Base-by-base conservation (phyloP, 2,888 invertebrate species). In the Dione juno region DNA sequence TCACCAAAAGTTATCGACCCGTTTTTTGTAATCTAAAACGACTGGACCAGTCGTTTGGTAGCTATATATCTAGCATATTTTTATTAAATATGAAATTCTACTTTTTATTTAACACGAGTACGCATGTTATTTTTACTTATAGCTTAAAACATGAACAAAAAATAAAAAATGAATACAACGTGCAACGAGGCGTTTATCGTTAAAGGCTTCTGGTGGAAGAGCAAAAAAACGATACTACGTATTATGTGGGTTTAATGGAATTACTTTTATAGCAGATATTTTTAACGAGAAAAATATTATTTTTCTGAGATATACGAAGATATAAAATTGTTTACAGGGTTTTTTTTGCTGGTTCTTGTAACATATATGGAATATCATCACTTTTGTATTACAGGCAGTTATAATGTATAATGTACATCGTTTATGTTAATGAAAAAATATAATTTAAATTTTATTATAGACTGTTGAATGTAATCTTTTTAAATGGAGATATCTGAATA, bases 121-220 rank as follows among this genome's bases (percentile, higher is more conserved):
- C 37, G 57, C 16, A 16, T 16, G 16, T 57, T 57, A 57, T 57
- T 57, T 57, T 57, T 37, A 16, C 57, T 37, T 35, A 57, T 11
- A 53, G 7, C 8, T 37, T 11, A 21, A 57, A 57, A 57, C 16
- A 16, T 0, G 37, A 37, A 57, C 16, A 57, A 37, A 40, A 57
- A 57, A 16, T 57, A 57, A 57, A n/a, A 57, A 57, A 57, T 57
- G 37, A 57, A 37, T 37, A 11, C 57, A 40, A 57, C 57, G 37
- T 40, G 57, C 57, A 57, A 40, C 37, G 57, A 57, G 57, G 37
- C 57, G 57, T 57, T 57, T 57, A 57, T 40, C 37, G 57, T 40
- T 57, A 57, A 57, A 57, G 57, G 57, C 57, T 35, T 35, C 35
- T 16, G 37, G 37, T 54, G 54, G n/a, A 37, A 16, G 37, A 57